phyloP scores from a whole-genome alignment of 2,888 invertebrate species.

The Trichacis sp. region DNA sequence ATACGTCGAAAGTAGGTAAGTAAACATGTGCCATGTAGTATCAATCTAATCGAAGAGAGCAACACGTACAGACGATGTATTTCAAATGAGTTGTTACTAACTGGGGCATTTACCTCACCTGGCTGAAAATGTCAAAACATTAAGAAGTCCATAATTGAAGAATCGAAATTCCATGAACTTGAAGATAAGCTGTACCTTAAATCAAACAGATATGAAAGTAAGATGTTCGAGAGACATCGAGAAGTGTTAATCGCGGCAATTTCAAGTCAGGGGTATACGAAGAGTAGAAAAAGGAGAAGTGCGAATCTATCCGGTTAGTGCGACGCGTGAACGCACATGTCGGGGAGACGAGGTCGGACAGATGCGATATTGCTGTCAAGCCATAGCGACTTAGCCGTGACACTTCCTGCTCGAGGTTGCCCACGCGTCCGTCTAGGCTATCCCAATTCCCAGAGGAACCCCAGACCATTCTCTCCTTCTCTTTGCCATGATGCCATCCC shows the following conservation, averaged over 20 bases:
- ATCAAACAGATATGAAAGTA: no score
- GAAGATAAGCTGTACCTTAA: no score
- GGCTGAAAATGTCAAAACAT: no score
- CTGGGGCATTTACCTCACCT: no score
- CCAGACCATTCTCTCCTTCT: constrained; percentile 40
- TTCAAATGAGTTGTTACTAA: no score
- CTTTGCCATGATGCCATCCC: constrained; percentile 21
- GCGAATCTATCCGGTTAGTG: constrained; percentile 30
- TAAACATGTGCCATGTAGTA: no score
- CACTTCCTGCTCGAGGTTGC: constrained; percentile 53
- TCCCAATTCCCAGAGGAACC: constrained; percentile 54
- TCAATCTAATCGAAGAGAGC: no score
- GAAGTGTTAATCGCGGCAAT: constrained; percentile 18
- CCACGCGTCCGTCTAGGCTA: constrained; percentile 21
- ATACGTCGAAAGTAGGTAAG: no score
- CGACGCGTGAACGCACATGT: constrained; percentile 56
- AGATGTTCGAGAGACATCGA: not conserved
- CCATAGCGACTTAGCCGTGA: no score
- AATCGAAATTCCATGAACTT: no score
- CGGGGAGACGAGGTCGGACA: constrained; percentile 60
- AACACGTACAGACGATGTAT: no score
- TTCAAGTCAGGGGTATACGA: constrained; percentile 25
- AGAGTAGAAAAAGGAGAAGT: constrained; percentile 17
- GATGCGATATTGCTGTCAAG: constrained; percentile 62
- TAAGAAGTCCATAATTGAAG: no score